phyloP scores from a whole-genome alignment of 2,113 vertebrate species.

The Pandion haliaetus region DNA sequence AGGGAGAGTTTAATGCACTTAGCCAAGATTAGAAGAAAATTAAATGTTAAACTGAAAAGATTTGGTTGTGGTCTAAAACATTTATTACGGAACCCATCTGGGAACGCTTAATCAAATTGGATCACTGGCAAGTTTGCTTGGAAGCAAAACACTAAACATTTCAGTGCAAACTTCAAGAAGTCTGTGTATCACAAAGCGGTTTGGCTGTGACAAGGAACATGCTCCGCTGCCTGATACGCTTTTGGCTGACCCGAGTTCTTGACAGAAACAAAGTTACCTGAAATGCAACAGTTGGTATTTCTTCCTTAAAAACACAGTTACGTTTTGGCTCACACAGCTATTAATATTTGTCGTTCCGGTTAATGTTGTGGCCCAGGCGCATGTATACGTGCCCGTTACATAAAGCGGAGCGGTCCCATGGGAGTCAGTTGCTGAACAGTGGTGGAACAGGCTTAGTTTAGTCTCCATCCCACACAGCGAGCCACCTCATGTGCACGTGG shows the following conservation, averaged over 20 bases:
- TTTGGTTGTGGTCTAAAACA: neutral
- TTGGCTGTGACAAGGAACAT: neutral
- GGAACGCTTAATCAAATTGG: neutral
- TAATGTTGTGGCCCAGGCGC: neutral
- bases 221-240: accelerated
- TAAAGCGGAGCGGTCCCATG: neutral
- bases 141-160: neutral
- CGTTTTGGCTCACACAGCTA: neutral
- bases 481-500: accelerated
- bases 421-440: accelerated
- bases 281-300: neutral
- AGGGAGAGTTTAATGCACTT: neutral
- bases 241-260: neutral
- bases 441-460: neutral
- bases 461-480: neutral
- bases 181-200: neutral
- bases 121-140: neutral
- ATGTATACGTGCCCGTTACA: accelerated
- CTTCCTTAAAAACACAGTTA: neutral
- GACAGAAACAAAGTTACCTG: neutral
- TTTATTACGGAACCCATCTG: neutral
- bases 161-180: neutral
- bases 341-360: neutral
- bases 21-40: neutral
- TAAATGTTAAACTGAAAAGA: neutral